Conservation (phyloP, 2,113 vertebrate species). For the Ctenodactylus gundi region DNA sequence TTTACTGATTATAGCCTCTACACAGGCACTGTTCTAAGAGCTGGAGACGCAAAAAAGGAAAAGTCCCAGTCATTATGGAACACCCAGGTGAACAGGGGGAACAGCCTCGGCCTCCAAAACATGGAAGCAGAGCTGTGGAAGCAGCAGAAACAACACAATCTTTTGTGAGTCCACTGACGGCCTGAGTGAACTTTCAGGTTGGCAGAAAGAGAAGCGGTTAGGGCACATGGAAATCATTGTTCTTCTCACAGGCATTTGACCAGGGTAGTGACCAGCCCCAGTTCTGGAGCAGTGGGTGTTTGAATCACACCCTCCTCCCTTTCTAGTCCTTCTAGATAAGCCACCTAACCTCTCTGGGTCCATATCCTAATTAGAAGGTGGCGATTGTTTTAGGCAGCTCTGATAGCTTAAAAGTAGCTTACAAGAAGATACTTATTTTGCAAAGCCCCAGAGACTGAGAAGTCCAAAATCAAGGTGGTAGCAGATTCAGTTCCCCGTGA, state of each 20-base stretch:
- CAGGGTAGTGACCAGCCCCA: accelerated
- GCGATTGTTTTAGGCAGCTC: neutral
- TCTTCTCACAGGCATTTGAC: neutral
- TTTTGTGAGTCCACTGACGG: neutral
- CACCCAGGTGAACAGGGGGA: neutral
- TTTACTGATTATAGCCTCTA: too few species aligned
- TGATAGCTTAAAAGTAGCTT: neutral
- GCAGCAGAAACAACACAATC: neutral
- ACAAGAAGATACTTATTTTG: neutral
- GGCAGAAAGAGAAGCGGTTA: neutral
- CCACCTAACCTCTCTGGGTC: neutral
- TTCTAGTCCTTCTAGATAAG: neutral
- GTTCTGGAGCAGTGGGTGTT: neutral
- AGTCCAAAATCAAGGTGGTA: neutral
- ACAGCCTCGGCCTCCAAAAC: neutral
- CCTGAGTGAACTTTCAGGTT: neutral
- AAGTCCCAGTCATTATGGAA: neutral
- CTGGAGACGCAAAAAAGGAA: neutral
- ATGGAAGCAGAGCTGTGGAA: neutral
- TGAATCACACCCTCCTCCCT: neutral
- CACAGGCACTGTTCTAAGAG: neutral
- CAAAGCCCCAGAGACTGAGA: neutral
- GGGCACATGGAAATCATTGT: neutral
- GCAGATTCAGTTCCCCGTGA: neutral
- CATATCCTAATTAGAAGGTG: neutral